A percentile compares a stretch with the other conserved stretches of the same genome.
Evolutionary conservation across 2,888 invertebrate genomes (phyloP).

Genomic region (Polia nebulosa): DNA sequence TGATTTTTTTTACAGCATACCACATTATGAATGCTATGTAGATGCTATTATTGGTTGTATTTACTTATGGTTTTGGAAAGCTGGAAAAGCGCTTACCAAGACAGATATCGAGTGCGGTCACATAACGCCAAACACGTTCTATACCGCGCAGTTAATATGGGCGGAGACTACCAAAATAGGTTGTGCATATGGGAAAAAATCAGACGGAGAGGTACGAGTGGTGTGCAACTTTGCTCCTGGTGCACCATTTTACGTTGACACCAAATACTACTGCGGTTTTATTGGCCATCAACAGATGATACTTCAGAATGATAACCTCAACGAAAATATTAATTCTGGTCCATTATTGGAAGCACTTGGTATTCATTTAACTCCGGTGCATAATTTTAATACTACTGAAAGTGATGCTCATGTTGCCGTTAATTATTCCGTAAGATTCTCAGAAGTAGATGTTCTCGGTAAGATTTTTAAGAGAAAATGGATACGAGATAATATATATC

Average conservation of each 20-base stretch:
- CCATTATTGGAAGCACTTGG: slow-evolving; percentile 71
- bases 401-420: slow-evolving; percentile 1
- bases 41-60: slow-evolving; percentile 83
- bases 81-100: slow-evolving; percentile 72
- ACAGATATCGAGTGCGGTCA: slow-evolving; percentile 83
- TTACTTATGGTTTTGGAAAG: slow-evolving; percentile 83
- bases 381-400: slow-evolving; percentile 16
- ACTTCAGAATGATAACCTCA: slow-evolving; percentile 35
- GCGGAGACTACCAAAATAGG: slow-evolving; percentile 84
- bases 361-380: slow-evolving; percentile 62
- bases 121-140: slow-evolving; percentile 75
- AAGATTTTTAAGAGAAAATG: slow-evolving; percentile 74
- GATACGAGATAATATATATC: slow-evolving; percentile 67
- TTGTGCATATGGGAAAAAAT: slow-evolving; percentile 79
- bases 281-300: slow-evolving; percentile 68
- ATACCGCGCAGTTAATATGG: slow-evolving; percentile 84
- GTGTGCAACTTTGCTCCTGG: slow-evolving; percentile 86
- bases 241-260: slow-evolving; percentile 79
- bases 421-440: slow-evolving; percentile 59
- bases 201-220: slow-evolving; percentile 80
- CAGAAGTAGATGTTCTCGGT: slow-evolving; percentile 76
- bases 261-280: slow-evolving; percentile 82
- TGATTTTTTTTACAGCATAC: slow-evolving; percentile 75
- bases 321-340: slow-evolving; percentile 64
- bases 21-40: slow-evolving; percentile 82